A percentile compares a stretch with the other conserved stretches of the same genome.
Evolutionary conservation across 2,888 invertebrate species (phyloP).

Genomic region (Cantharis rustica): DNA sequence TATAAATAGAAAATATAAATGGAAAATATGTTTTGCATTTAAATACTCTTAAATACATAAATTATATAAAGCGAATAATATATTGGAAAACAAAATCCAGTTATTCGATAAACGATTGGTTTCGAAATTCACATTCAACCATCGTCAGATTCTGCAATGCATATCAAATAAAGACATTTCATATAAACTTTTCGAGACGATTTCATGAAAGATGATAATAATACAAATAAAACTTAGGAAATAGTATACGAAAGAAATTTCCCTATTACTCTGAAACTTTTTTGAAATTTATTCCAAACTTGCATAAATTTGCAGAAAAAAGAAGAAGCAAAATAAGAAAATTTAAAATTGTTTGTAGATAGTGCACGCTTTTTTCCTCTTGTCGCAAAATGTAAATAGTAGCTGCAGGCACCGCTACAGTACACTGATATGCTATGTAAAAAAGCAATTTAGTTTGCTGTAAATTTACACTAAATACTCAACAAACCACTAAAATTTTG

Average conservation of each 20-base stretch:
- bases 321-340: background rate
- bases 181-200: background rate
- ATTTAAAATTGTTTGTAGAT: background rate
- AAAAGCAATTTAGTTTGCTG: conserved; percentile 3
- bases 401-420: conserved; percentile 8
- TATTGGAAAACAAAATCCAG: background rate
- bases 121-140: background rate
- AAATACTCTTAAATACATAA: background rate
- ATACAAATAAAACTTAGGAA: background rate
- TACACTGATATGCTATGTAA: conserved; percentile 6
- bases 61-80: background rate
- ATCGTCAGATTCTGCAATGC: background rate
- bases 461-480: conserved; percentile 8
- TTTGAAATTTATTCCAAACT: background rate
- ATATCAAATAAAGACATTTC: background rate
- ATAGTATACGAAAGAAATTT: background rate
- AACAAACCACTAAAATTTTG: conserved; percentile 8
- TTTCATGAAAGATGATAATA: background rate
- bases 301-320: background rate
- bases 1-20: no score
- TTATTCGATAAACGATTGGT: background rate
- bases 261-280: background rate
- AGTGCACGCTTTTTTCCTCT: background rate
- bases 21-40: background rate
- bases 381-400: conserved; percentile 10